Conservation (phyloP, 1,140 invertebrate species). For the Lepidotrigona ventralis region DNA sequence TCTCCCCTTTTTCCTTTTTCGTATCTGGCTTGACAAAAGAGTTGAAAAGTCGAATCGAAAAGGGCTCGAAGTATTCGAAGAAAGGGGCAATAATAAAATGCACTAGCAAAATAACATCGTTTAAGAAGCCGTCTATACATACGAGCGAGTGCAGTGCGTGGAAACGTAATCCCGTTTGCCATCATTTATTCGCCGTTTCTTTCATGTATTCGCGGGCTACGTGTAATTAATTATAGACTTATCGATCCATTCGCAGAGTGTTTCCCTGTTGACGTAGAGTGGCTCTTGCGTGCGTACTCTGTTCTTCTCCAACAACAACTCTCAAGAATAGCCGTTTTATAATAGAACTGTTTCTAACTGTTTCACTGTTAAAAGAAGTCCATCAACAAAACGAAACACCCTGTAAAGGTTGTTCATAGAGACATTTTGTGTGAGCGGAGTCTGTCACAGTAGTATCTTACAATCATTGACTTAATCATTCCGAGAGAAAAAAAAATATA, state of each 20-base stretch:
- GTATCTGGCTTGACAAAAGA: neutral
- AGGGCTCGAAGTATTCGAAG: slow-evolving; percentile 46
- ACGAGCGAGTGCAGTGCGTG: slow-evolving; percentile 64
- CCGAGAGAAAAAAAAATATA: slow-evolving; percentile 29
- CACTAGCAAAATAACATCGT: slow-evolving; percentile 60
- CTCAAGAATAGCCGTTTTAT: neutral
- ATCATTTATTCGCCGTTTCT: slow-evolving; percentile 24
- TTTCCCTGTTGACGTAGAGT: slow-evolving; percentile 5
- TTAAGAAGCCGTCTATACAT: slow-evolving; percentile 64
- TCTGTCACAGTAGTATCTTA: slow-evolving; percentile 37
- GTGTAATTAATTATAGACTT: slow-evolving; percentile 27
- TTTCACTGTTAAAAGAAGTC: neutral
- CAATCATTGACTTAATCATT: slow-evolving; percentile 51
- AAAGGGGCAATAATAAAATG: slow-evolving; percentile 48
- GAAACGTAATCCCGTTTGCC: slow-evolving; percentile 46
- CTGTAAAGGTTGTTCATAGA: neutral
- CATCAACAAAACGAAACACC: neutral
- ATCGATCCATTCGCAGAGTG: slow-evolving; percentile 5
- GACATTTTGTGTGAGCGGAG: slow-evolving; percentile 28
- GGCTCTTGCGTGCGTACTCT: neutral
- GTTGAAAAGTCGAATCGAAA: neutral
- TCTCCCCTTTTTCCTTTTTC: neutral
- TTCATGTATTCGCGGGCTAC: slow-evolving; percentile 17
- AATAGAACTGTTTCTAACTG: neutral
- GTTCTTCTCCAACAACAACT: neutral